phyloP scores from a whole-genome alignment of 2,113 vertebrate species.

The Gopherus evgoodei region DNA sequence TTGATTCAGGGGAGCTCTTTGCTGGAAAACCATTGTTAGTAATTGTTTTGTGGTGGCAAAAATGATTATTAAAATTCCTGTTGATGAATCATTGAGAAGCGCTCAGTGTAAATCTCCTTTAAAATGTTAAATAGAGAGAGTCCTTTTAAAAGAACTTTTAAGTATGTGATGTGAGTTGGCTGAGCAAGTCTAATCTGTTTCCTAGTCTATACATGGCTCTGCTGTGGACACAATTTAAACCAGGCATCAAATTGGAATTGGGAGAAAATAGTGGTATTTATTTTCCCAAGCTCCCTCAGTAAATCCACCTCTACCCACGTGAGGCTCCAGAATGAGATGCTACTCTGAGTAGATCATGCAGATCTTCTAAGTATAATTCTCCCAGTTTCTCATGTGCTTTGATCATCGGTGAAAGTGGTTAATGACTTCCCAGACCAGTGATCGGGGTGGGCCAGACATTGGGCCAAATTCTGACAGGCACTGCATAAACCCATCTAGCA shows the following conservation, averaged over 20 bases:
- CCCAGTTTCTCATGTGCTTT: neutral
- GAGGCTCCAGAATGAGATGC: neutral
- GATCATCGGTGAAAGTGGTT: rapidly evolving
- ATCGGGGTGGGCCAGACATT: neutral
- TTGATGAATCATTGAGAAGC: neutral
- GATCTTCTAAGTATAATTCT: rapidly evolving
- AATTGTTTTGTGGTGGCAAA: neutral
- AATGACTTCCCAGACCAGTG: neutral
- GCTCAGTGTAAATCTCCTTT: neutral
- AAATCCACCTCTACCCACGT: neutral
- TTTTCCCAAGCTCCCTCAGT: neutral
- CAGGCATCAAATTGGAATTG: rapidly evolving
- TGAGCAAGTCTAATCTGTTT: neutral
- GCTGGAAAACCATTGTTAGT: neutral
- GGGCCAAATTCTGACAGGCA: neutral
- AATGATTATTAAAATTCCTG: neutral
- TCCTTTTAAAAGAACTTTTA: neutral
- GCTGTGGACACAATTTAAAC: rapidly evolving
- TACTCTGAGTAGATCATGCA: rapidly evolving
- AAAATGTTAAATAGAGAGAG: neutral
- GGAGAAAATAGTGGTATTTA: neutral
- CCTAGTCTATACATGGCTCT: rapidly evolving
- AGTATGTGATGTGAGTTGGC: rapidly evolving
- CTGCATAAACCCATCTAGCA: rapidly evolving
- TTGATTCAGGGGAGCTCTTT: constrained; percentile 12